Percentiles rank a stretch among this genome's conserved stretches.
Conservation (phyloP, 2,797 vertebrate species). For the Esox masquinongy region DNA sequence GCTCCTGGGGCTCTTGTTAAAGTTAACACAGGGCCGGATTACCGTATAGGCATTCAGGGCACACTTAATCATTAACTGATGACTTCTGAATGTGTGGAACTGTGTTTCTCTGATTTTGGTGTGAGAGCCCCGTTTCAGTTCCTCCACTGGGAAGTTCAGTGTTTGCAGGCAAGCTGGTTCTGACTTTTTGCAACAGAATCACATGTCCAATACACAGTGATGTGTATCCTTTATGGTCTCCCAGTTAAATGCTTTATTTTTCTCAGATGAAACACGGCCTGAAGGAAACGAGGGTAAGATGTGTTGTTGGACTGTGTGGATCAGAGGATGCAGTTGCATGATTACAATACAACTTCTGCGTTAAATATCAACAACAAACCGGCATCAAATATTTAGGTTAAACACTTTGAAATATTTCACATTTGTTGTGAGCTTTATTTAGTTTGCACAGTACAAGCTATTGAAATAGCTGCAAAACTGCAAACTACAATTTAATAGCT, state of each 20-base stretch:
- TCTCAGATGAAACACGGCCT: conserved; percentile 3
- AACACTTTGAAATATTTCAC: not conserved
- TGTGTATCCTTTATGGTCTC: not conserved
- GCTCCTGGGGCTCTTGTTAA: no score
- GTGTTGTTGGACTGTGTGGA: not conserved
- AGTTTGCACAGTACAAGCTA: not conserved
- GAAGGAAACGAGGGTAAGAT: conserved; percentile 8
- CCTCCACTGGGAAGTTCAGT: not conserved
- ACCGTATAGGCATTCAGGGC: no score
- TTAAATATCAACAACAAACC: not conserved
- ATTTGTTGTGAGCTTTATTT: not conserved
- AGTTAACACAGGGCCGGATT: no score
- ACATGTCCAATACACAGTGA: not conserved
- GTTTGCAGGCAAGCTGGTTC: not conserved
- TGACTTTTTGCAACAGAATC: not conserved
- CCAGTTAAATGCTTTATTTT: conserved; percentile 1
- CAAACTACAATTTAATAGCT: not conserved
- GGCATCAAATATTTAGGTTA: not conserved
- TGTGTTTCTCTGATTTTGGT: not conserved
- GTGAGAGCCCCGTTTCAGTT: not conserved
- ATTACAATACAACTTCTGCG: not conserved
- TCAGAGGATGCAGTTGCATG: not conserved
- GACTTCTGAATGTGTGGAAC: not conserved
- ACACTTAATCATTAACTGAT: no score
- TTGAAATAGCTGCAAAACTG: not conserved